phyloP scores from a whole-genome alignment of 2,797 vertebrate species.

The Selene dorsalis region DNA sequence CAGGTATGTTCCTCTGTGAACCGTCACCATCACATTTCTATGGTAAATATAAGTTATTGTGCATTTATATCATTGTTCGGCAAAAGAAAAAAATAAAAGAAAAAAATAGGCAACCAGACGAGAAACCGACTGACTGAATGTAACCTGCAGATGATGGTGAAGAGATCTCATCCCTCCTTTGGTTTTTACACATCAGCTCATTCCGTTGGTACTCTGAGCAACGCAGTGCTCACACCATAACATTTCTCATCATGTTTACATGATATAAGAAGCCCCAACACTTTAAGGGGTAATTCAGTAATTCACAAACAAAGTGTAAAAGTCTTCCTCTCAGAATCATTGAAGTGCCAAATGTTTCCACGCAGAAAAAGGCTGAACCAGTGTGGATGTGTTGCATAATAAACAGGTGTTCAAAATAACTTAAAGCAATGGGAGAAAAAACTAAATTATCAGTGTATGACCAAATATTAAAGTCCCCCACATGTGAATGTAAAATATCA shows the following conservation, averaged over 20 bases:
- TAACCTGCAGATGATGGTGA: slow-evolving; percentile 76
- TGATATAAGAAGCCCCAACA: slow-evolving; percentile 34
- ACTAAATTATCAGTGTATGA: slow-evolving; percentile 62
- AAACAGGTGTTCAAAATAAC: slow-evolving; percentile 42
- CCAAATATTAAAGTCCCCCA: slow-evolving; percentile 73
- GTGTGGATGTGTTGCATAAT: slow-evolving; percentile 38
- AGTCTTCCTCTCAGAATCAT: slow-evolving; percentile 69
- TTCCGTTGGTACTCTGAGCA: slow-evolving; percentile 67
- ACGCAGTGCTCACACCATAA: slow-evolving; percentile 27
- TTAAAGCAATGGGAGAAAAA: slow-evolving; percentile 34
- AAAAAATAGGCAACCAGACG: slow-evolving; percentile 72
- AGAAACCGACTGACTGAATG: slow-evolving; percentile 89
- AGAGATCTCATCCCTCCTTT: slow-evolving; percentile 76
- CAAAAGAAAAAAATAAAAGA: slow-evolving; percentile 48
- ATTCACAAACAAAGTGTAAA: slow-evolving; percentile 51
- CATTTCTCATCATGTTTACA: slow-evolving; percentile 55
- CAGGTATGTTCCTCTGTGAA: slow-evolving; percentile 43
- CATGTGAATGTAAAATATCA: slow-evolving; percentile 73
- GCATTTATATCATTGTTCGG: slow-evolving; percentile 75
- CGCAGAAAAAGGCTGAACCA: slow-evolving; percentile 43
- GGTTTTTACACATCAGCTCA: slow-evolving; percentile 48
- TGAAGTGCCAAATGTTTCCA: slow-evolving; percentile 78
- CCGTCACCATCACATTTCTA: slow-evolving; percentile 55
- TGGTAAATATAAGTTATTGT: slow-evolving; percentile 66
- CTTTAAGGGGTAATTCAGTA: slow-evolving; percentile 30